phyloP scores from a whole-genome alignment of 2,888 invertebrate genomes.

The Suillia variegata region DNA sequence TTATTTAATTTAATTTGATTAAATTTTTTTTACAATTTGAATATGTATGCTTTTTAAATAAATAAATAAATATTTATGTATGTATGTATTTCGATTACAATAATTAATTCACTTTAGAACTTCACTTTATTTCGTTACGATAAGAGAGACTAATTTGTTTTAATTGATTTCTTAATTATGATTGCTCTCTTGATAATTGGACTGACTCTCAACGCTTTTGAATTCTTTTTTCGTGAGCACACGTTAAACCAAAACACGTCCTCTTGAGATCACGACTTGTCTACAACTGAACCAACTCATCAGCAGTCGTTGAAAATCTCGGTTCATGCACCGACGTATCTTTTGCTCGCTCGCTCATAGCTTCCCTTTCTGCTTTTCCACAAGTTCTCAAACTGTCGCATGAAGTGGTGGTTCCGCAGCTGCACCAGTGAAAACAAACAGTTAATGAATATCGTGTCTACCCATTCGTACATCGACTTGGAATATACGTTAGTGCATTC shows the following conservation, averaged over 20 bases:
- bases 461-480: no score
- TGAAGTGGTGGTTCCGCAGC: no score
- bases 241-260: slow-evolving; percentile 54
- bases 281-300: slow-evolving; percentile 56
- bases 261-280: slow-evolving; percentile 62
- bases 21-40: slow-evolving; percentile 7
- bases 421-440: no score
- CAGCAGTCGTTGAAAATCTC: slow-evolving; percentile 32
- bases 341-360: slow-evolving; percentile 1
- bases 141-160: slow-evolving; percentile 12
- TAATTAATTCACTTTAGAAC: background rate
- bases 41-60: no score
- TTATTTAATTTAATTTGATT: slow-evolving; percentile 14
- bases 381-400: no score
- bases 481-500: no score
- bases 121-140: background rate
- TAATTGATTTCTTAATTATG: slow-evolving; percentile 6
- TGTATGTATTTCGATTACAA: no score
- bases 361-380: background rate
- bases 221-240: slow-evolving; percentile 20
- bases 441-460: no score
- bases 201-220: slow-evolving; percentile 23
- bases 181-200: slow-evolving; percentile 18
- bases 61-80: no score
- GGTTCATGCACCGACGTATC: slow-evolving; percentile 15